Evolutionary conservation across 92 coral and sea anemone genomes (phyloP).

Genomic region (Zoanthus gigantus): DNA sequence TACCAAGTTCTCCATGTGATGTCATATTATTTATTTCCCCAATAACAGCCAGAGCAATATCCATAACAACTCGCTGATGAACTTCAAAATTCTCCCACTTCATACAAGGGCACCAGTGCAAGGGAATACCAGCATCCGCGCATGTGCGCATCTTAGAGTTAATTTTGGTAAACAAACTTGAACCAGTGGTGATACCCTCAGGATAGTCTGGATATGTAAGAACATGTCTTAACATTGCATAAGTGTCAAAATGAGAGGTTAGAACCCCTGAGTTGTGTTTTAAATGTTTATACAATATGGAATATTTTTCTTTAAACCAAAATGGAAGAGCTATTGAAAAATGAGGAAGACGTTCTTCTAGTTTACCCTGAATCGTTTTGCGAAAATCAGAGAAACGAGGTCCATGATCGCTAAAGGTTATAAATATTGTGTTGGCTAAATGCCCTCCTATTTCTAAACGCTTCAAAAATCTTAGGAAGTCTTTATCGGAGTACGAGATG

Average conservation of each 20-base stretch:
- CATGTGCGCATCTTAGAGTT: slow-evolving; percentile 77
- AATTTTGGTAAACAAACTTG: slow-evolving; percentile 77
- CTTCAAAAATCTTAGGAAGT: slow-evolving; percentile 52
- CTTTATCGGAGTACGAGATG: slow-evolving; percentile 68
- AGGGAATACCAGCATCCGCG: slow-evolving; percentile 74
- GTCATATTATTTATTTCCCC: slow-evolving; percentile 66
- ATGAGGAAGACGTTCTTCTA: slow-evolving; percentile 87
- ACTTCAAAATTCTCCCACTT: slow-evolving; percentile 77
- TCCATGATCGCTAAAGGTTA: slow-evolving; percentile 88
- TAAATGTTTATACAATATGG: slow-evolving; percentile 59
- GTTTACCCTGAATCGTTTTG: slow-evolving; percentile 80
- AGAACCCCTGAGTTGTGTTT: slow-evolving; percentile 72
- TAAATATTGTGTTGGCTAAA: slow-evolving; percentile 67
- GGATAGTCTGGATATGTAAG: slow-evolving; percentile 85
- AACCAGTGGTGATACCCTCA: slow-evolving; percentile 65
- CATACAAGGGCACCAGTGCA: slow-evolving; percentile 94
- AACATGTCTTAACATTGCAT: slow-evolving; percentile 84
- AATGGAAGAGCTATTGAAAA: slow-evolving; percentile 77
- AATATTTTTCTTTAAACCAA: slow-evolving; percentile 78
- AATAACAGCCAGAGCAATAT: slow-evolving; percentile 66
- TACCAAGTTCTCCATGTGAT: slow-evolving; percentile 24
- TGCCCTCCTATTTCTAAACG: slow-evolving; percentile 57
- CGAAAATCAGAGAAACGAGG: slow-evolving; percentile 68
- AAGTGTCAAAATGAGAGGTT: slow-evolving; percentile 93
- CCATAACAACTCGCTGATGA: slow-evolving; percentile 57